phyloP scores from a whole-genome alignment of 2,797 vertebrate species.

The Halcyon smyrnensis region DNA sequence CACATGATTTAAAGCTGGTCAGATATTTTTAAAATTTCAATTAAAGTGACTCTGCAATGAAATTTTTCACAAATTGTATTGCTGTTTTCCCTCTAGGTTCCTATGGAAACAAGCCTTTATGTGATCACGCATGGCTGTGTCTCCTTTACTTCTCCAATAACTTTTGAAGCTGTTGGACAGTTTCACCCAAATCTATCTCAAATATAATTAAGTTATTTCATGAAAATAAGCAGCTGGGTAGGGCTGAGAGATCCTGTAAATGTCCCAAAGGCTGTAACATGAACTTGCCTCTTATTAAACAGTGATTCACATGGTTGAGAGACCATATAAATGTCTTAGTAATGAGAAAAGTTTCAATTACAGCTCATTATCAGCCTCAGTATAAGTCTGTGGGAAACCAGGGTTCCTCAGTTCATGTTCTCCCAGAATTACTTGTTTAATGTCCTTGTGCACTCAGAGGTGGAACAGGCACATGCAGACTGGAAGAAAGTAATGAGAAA shows the following conservation, averaged over 20 bases:
- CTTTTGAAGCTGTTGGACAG: slow-evolving; percentile 61
- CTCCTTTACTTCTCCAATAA: slow-evolving; percentile 54
- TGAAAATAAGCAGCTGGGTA: slow-evolving; percentile 53
- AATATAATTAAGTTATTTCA: slow-evolving; percentile 43
- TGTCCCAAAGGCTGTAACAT: slow-evolving; percentile 63
- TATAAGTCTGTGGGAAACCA: slow-evolving; percentile 25
- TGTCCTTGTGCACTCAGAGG: neutral
- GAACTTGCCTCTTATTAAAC: slow-evolving; percentile 55
- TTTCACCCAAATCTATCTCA: slow-evolving; percentile 42
- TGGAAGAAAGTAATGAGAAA: neutral
- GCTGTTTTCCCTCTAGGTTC: slow-evolving; percentile 53
- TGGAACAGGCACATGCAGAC: neutral
- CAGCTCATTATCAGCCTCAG: slow-evolving; percentile 45
- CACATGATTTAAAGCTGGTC: slow-evolving; percentile 4
- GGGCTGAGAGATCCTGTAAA: slow-evolving; percentile 28
- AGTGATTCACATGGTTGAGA: slow-evolving; percentile 46
- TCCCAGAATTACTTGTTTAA: neutral
- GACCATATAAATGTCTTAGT: slow-evolving; percentile 40
- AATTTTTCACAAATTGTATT: slow-evolving; percentile 40
- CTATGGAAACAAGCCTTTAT: slow-evolving; percentile 62
- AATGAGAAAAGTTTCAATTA: slow-evolving; percentile 64
- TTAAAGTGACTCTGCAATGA: slow-evolving; percentile 24
- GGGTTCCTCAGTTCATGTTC: neutral
- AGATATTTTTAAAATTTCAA: slow-evolving; percentile 55
- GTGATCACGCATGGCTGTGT: slow-evolving; percentile 31